Base-by-base conservation (phyloP, 2,113 vertebrate species). In the Asarcornis scutulata region DNA sequence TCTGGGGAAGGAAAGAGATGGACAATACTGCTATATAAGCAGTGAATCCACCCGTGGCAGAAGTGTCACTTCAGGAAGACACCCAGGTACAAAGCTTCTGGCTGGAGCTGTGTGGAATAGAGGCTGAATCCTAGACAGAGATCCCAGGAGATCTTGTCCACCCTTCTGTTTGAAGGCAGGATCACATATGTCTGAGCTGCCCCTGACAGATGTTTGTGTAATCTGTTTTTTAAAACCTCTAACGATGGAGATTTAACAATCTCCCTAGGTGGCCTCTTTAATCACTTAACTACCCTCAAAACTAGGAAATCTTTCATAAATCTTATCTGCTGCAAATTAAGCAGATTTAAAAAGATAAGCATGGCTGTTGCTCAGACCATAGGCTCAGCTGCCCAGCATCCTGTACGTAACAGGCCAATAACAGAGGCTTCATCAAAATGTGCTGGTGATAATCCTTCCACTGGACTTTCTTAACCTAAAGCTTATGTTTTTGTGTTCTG, bases 241-340 rank as follows among this genome's bases (percentile, higher is more conserved):
- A 52, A 78, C 34, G 60, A 71, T 29, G 22, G 64, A 88, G 64
- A 90, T 93, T 86, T 92, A 10, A 11, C 68, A 63, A 48, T 72
- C 56, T 95, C 80, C 36, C 29, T 42, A 81, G 32, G 76, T 87
- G 71, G 44, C 62, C 31, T 89, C n/a, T 83, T 92, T 83, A 80
- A 69, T 26, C 80, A 58, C 81, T 84, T 91, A 72, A 78, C 67
- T 73, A 76, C 55, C 13, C 40, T 83, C 14, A 66, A 21, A 94
- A 66, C 36, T 9, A 53, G 50, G 21, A 82, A 68, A 14, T 69
- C 56, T 89, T 95, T 89, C 62, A 73, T 79, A 76, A 95, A 81
- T 17, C 11, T 71, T 67, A 52, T 91, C 59, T 95, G 23, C 38
- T 83, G 58, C 63, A 95, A 76, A 92, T 92, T 64, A 82, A 82